These are phyloP conservation scores for Laterallus jamaicensis DNA, from an alignment of 2,113 vertebrate species.

Conservation along the genomic window DNA sequence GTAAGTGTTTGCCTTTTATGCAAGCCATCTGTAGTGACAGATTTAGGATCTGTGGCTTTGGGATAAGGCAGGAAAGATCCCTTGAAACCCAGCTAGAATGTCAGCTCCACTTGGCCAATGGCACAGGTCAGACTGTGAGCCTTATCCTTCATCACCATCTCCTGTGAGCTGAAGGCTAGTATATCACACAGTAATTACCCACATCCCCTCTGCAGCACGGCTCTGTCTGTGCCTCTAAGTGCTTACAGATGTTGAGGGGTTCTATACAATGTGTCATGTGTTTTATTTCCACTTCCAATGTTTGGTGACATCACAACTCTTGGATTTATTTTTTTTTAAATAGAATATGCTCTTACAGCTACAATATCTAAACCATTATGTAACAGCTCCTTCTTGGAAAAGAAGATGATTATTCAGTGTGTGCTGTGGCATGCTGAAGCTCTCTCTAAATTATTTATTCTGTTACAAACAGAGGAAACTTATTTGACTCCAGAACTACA, in stretches of 20 bases:
- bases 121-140: neutral
- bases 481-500: neutral
- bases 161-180: neutral
- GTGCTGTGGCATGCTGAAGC: neutral
- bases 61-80: neutral
- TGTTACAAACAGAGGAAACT: neutral
- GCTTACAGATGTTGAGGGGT: constrained; percentile 25
- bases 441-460: neutral
- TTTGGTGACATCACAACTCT: neutral
- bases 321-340: neutral
- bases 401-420: neutral
- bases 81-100: neutral
- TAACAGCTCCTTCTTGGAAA: neutral
- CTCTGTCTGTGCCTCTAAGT: neutral
- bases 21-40: neutral
- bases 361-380: neutral
- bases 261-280: neutral
- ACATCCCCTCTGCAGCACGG: neutral
- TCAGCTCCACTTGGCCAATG: neutral
- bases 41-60: neutral
- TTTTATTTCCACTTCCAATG: constrained; percentile 8
- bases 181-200: neutral
- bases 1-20: neutral
- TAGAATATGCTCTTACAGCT: neutral
- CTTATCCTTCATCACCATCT: neutral